Base-by-base conservation (phyloP, 2,888 invertebrate genomes). In the Byasa hedistus region DNA sequence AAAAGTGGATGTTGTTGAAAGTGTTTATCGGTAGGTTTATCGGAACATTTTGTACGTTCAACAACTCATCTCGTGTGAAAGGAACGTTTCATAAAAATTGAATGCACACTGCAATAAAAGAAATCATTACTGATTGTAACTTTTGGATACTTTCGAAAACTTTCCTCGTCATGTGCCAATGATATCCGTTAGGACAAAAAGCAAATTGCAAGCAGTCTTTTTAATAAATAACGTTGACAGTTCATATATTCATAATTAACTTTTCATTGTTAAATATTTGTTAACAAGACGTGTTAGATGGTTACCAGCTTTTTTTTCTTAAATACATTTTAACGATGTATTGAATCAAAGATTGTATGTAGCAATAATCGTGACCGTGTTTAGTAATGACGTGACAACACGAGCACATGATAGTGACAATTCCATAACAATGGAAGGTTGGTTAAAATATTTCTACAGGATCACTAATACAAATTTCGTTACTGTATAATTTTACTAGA, bases 51-150 rank as follows among this genome's bases (percentile, higher is more conserved):
- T 58, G n/a, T 44, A 62, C 58, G 57, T 58, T 58, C 10, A 59
- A 63, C 63, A 63, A 67, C 44, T 67, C 63, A 67, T 63, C 21
- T n/a, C 59, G 10, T 51, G 62, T 66, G 62, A 61, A 66, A 62
- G 57, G 55, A 52, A 63, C 59, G 54, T 62, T 27, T 59, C 55
- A 57, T 55, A 24, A 36, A 44, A 44, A 54, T 24, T 66, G 61
- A 55, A 67, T 67, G 63, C 66, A 67, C 36, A 55, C 62, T 60
- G 63, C 63, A 61, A 66, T 58, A 62, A 66, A 66, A 62, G 66
- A 62, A 65, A 61, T 61, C 57, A 57, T 60, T 32, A 57, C 60
- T 27, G n/a, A 21, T 65, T n/a, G 44, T 60, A 60, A 21, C 51
- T 61, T 61, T 61, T 52, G 39, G 3, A 54, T 27, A 61, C 66